Base-by-base conservation (phyloP, 2,888 invertebrate genomes). In the Ischnus inquisitorius region DNA sequence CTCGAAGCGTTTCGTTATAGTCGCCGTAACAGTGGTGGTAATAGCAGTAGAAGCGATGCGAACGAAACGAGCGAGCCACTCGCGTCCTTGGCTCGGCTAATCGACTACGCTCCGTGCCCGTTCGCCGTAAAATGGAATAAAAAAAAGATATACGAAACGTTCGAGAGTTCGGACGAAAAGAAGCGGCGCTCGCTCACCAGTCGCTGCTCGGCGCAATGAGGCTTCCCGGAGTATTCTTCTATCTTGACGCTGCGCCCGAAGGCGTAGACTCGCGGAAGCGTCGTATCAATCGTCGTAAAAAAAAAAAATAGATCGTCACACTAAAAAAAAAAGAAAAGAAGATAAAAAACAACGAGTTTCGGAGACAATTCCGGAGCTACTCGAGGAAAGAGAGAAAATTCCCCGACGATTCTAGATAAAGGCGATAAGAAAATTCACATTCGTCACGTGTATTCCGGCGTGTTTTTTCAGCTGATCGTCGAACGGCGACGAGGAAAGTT, bases 11-110 rank as follows among this genome's bases (percentile, higher is more conserved):
- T 77, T 76, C 57, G 57, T 48, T 34, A 46, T 48, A 16, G 19
- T 54, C 54, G 46, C 12, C 4, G 16, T n/a, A n/a, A n/a, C n/a
- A n/a, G 57, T 41, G n/a, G n/a, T 46, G 22, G 43, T 19, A 48
- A 39, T 25, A 41, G 71, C 41, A n/a, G n/a, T n/a, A n/a, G 19
- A 25, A 16, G 39, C 57, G 64, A 64, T 34, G 41, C 67, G 3
- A 22, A 62, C 60, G 43, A 65, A 77, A 81, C 43, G 72, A 77
- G 64, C 51, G 41, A 69, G 60, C 46, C 68, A 74, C 77, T 84
- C 78, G 54, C 81, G 84, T 77, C 84, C 84, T 84, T 84, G 84
- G 74, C 74, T 64, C 54, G 48, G 77, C 77, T 78, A 81, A 84
- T 81, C 74, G 81, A 43, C 43, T 65, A 46, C 57, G 43, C 46